phyloP scores from a whole-genome alignment of 2,888 invertebrate genomes.

The Phortica okadai region DNA sequence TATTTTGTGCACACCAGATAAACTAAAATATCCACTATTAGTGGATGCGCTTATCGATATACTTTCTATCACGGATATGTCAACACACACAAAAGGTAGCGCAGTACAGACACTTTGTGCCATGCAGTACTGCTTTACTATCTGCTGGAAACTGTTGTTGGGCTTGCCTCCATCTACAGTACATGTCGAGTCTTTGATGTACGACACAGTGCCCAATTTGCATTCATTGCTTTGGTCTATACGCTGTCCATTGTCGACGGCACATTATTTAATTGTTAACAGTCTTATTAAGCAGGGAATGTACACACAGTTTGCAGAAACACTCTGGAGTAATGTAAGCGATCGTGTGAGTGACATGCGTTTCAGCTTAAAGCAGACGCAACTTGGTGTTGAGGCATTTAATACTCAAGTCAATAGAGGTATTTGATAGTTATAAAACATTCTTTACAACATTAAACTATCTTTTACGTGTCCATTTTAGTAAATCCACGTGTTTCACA shows the following conservation, averaged over 20 bases:
- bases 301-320: constrained; percentile 84
- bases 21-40: constrained; percentile 90
- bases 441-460: not conserved
- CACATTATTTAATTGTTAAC: constrained; percentile 91
- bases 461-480: constrained; percentile 33
- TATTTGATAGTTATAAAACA: constrained; percentile 48
- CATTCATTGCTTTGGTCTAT: constrained; percentile 95
- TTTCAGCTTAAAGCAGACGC: constrained; percentile 73
- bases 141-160: constrained; percentile 82
- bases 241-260: constrained; percentile 87
- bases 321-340: constrained; percentile 74
- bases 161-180: constrained; percentile 93
- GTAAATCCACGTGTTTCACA: constrained; percentile 74
- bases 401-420: constrained; percentile 71
- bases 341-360: constrained; percentile 74
- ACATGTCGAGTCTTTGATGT: constrained; percentile 88
- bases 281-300: constrained; percentile 93
- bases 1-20: constrained; percentile 93
- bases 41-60: constrained; percentile 91
- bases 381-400: constrained; percentile 73
- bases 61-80: constrained; percentile 87
- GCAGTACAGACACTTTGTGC: constrained; percentile 84
- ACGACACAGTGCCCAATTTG: constrained; percentile 83
- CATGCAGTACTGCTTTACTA: constrained; percentile 91
- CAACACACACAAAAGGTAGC: constrained; percentile 76